A percentile compares a stretch with the other conserved stretches of the same genome.
These are phyloP conservation scores for Barbus barbus DNA, from an alignment of 2,113 vertebrate species.

Conservation along the genomic window DNA sequence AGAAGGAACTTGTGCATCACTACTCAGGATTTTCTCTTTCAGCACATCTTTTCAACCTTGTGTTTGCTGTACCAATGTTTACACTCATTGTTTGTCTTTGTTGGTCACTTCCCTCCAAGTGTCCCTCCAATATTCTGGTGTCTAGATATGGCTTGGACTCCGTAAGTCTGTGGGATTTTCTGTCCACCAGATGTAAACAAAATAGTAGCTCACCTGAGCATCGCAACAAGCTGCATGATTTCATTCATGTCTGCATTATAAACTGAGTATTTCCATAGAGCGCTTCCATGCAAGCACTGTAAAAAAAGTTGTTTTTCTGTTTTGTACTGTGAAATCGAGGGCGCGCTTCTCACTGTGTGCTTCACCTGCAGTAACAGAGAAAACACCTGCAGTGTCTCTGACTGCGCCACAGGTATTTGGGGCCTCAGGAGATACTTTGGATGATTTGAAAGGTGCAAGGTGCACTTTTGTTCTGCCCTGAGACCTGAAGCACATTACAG, in stretches of 20 bases:
- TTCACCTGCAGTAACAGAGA: constrained; percentile 1
- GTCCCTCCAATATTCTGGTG: too few species aligned
- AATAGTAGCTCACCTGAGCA: background rate
- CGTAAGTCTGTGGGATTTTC: background rate
- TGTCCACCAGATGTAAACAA: background rate
- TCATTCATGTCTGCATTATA: background rate
- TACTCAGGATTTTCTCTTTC: too few species aligned
- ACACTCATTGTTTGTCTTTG: background rate
- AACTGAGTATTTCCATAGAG: background rate
- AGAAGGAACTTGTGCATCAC: too few species aligned
- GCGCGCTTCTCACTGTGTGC: background rate
- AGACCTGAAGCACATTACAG: constrained; percentile 59
- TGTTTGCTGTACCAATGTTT: too few species aligned
- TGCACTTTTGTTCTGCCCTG: constrained; percentile 77
- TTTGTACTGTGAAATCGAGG: background rate
- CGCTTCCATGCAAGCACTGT: background rate
- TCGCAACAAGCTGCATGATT: background rate
- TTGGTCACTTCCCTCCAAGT: too few species aligned
- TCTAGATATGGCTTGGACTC: background rate
- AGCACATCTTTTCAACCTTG: too few species aligned
- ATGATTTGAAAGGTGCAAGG: constrained; percentile 73
- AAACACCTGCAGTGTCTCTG: constrained; percentile 52
- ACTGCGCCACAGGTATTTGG: constrained; percentile 66
- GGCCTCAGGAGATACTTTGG: constrained; percentile 59
- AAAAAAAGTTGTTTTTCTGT: background rate